Conservation (phyloP, 1,140 invertebrate species). For the Reticulitermes speratus region DNA sequence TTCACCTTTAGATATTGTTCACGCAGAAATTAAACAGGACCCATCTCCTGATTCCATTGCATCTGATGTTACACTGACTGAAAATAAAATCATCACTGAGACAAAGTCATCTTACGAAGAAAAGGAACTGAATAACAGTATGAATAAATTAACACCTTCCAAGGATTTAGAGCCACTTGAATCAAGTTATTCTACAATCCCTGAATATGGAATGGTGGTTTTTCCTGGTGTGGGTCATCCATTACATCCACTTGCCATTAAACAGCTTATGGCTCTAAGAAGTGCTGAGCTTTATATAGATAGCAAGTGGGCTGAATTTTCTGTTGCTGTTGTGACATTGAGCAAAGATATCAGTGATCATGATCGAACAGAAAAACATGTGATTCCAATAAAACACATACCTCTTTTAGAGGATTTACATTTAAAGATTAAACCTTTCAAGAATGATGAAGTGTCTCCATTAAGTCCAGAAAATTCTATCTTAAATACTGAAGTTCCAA, state of each 20-base stretch:
- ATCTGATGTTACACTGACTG: not conserved
- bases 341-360: not conserved
- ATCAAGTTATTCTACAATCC: not conserved
- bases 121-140: not conserved
- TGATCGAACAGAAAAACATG: not conserved
- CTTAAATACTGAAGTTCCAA: no score
- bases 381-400: not conserved
- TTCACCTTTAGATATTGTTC: not conserved
- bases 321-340: constrained; percentile 41
- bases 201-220: constrained; percentile 40
- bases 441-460: no score
- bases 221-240: constrained; percentile 42
- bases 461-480: no score
- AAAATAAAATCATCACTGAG: not conserved
- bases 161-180: not conserved
- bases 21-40: not conserved
- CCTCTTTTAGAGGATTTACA: not conserved
- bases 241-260: constrained; percentile 40
- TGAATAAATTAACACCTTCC: not conserved
- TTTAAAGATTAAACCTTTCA: no score
- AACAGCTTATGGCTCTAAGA: constrained; percentile 35
- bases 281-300: constrained; percentile 39
- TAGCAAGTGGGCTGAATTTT: constrained; percentile 44
- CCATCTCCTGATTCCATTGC: not conserved
- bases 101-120: not conserved